Conservation (phyloP, 2,113 vertebrate genomes). For the Rhinoderma darwinii region DNA sequence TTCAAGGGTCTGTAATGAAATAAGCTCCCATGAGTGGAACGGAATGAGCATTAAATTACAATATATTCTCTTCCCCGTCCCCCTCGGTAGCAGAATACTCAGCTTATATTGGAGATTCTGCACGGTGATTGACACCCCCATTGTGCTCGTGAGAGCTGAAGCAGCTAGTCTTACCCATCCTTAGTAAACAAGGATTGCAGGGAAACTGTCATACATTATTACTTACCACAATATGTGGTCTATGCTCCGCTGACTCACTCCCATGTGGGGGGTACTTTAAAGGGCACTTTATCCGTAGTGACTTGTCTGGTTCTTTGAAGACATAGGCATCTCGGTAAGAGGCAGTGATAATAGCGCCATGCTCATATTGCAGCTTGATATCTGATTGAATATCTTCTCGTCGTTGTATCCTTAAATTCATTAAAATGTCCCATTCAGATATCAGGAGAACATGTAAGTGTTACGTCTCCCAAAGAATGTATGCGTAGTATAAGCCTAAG, state of each 20-base stretch:
- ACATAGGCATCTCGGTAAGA: not conserved
- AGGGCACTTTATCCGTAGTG: not conserved
- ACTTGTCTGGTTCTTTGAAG: slow-evolving; percentile 32
- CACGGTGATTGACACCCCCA: slow-evolving; percentile 45
- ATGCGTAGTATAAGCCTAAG: too few species aligned
- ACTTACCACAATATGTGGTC: slow-evolving; percentile 7
- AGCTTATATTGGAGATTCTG: slow-evolving; percentile 18
- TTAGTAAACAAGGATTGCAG: slow-evolving; percentile 28
- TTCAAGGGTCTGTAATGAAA: not conserved
- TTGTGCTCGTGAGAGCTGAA: slow-evolving; percentile 30
- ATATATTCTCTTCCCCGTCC: slow-evolving; percentile 33
- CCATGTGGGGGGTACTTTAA: not conserved
- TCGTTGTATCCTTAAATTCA: not conserved
- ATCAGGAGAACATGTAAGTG: too few species aligned
- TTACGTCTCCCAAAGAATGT: too few species aligned
- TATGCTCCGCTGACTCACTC: slow-evolving; percentile 16
- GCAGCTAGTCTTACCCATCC: slow-evolving; percentile 39
- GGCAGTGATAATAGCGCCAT: slow-evolving; percentile 30
- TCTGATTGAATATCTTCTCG: not conserved
- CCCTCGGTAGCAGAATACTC: not conserved
- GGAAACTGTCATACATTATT: slow-evolving; percentile 36
- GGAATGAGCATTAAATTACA: slow-evolving; percentile 54
- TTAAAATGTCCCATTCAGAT: not conserved
- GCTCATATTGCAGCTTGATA: slow-evolving; percentile 17
- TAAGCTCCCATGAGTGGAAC: not conserved